Base-by-base conservation (phyloP, 2,888 invertebrate genomes). In the Synergus gifuensis region DNA sequence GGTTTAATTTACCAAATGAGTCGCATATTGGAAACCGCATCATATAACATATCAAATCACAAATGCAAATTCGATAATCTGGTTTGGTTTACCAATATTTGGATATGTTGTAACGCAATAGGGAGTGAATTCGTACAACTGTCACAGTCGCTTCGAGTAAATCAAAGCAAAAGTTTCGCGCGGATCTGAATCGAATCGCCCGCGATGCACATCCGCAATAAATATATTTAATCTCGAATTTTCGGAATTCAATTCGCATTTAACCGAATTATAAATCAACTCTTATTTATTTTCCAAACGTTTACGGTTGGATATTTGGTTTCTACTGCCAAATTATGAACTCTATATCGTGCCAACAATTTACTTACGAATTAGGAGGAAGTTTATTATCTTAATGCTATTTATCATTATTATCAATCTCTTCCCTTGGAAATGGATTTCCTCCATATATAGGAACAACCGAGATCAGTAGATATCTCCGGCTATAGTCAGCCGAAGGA, bases 221-320 rank as follows among this genome's bases (percentile, higher is more conserved):
- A 69, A 69, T 69, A 49, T 69, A 69, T 49, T 69, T 49, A 69
- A 69, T 69, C 16, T 69, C 69, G 16, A 69, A 69, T 69, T 69
- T 69, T 49, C 49, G 49, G 69, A 28, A 69, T 49, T 69, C 16
- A 69, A 69, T 69, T 69, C 49, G 28, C 36, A 69, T 36, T 36
- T 69, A 69, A 46, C 46, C 46, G 46, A 9, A 49, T 69, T 69
- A 46, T 69, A 49, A 69, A 49, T 69, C 69, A 69, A 69, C 69
- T 16, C 16, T 69, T 36, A 46, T 69, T 69, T 69, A 69, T 69
- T 49, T 36, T 4, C 46, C 8, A 69, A 22, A 12, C 69, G 36
- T 69, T 69, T 69, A 49, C 46, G 69, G 46, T 69, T 16, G 9
- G 9, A 49, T 28, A 69, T 69, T 69, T 69, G 28, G 14, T 36